Base-by-base conservation (phyloP, 2,888 invertebrate genomes). In the Melitaea athalia region DNA sequence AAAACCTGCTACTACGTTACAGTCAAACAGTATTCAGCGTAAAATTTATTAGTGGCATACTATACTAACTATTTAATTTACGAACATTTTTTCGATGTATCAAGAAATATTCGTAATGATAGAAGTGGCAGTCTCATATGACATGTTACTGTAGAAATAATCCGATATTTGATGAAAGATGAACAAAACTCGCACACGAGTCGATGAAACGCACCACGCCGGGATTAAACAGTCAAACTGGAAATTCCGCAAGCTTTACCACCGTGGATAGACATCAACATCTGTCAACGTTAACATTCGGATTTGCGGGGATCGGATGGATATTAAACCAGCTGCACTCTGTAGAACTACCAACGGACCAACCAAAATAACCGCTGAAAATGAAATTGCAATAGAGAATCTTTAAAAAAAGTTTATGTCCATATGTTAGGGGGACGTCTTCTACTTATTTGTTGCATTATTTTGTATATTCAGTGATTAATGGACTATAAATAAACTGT, bases 151-250 rank as follows among this genome's bases (percentile, higher is more conserved):
- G 49, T 59, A 55, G 59, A 63, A 53, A 71, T 70, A 67, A 72
- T 72, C 70, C 64, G 53, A 67, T 67, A 64, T 72, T 67, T 59
- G 63, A 67, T 63, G 59, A 60, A 72, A 69, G 72, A 68, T 66
- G 60, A 68, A 70, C 67, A 70, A 76, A 72, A 69, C 65, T 24
- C 24, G 69, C 64, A 75, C 71, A 77, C 71, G 73, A 75, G 71
- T 74, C 75, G 78, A 75, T 84, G 82, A 81, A 79, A 78, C 79
- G 78, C 74, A 76, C 72, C 76, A 76, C 80, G 72, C 72, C 69
- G 78, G 79, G 85, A 87, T 88, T 87, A 85, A 84, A 81, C 80
- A 85, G 82, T 80, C 83, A 83, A 78, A 85, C 79, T 83, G 83
- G 81, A 82, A 85, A 82, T 82, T 79, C 82, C 78, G 76, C 76